These are phyloP conservation scores for Rhabditophanes sp. DNA, from an alignment of 2,888 invertebrate species.

Conservation along the genomic window DNA sequence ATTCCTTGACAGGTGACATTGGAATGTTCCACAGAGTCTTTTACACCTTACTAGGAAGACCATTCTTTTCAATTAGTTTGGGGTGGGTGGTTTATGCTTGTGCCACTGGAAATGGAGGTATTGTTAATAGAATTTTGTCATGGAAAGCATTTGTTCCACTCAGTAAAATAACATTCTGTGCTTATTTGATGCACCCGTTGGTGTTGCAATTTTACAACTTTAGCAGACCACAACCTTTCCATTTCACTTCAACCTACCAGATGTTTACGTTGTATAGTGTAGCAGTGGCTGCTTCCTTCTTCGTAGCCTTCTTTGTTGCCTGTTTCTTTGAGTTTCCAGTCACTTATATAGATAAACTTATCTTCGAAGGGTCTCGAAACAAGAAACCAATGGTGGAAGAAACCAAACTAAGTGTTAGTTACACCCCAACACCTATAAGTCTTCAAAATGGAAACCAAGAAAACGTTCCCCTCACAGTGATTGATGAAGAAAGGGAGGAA, in stretches of 20 bases:
- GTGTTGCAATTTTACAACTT: constrained; percentile 40
- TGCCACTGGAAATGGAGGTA: constrained; percentile 33
- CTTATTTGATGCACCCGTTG: constrained; percentile 56
- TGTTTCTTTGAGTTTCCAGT: constrained; percentile 39
- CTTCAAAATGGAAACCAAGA: too few species aligned
- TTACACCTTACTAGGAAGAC: constrained; percentile 33
- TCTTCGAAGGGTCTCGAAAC: constrained; percentile 12
- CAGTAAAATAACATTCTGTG: constrained; percentile 78
- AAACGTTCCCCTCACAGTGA: too few species aligned
- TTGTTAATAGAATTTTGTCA: constrained; percentile 61
- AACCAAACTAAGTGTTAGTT: too few species aligned
- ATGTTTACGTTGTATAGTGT: constrained; percentile 9
- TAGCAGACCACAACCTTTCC: constrained; percentile 38
- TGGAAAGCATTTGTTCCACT: constrained; percentile 70
- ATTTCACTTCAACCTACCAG: constrained; percentile 25
- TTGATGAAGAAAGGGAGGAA: too few species aligned
- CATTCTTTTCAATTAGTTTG: constrained; percentile 45
- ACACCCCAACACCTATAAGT: too few species aligned
- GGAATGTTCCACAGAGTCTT: constrained; percentile 18
- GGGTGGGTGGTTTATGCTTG: constrained; percentile 50
- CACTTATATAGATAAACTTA: constrained; percentile 28
- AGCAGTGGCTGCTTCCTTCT: constrained; percentile 31
- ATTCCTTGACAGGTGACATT: constrained; percentile 40
- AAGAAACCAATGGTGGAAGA: constrained; percentile 2
- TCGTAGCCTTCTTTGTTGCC: constrained; percentile 23